phyloP scores from a whole-genome alignment of 37 sponge, comb jelly and placozoan genomes.

The Corticium candelabrum region DNA sequence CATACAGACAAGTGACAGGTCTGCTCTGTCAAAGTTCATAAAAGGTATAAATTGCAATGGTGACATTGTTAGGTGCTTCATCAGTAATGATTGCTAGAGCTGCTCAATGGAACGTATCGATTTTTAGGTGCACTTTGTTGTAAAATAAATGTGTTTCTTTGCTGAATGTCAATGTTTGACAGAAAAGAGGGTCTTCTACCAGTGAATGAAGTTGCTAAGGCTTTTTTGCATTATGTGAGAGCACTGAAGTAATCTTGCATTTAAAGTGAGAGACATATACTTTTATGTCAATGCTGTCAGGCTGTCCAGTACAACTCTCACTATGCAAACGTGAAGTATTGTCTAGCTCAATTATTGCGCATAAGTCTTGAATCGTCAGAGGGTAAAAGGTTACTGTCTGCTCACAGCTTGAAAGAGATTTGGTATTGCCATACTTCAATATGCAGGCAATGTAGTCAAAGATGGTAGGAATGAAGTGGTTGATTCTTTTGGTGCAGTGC shows the following conservation, averaged over 20 bases:
- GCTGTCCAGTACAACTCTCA: constrained; percentile 40
- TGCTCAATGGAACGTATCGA: constrained; percentile 84
- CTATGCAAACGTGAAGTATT: constrained; percentile 57
- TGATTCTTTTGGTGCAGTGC: neutral
- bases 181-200: constrained; percentile 63
- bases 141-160: neutral
- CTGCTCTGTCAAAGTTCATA: neutral
- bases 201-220: constrained; percentile 39
- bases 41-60: neutral
- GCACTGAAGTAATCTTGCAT: neutral
- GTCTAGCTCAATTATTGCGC: constrained; percentile 61
- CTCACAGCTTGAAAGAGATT: too few relatives aligned
- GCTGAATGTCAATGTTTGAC: neutral
- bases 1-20: constrained; percentile 48
- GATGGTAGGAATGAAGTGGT: constrained; percentile 32
- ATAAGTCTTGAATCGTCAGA: constrained; percentile 22
- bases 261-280: too few relatives aligned
- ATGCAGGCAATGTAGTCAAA: constrained; percentile 28
- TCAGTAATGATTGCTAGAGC: constrained; percentile 94
- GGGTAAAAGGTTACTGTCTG: constrained; percentile 29
- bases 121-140: constrained; percentile 70
- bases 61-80: constrained; percentile 27
- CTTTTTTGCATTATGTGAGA: constrained; percentile 40
- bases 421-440: too few relatives aligned
- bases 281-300: constrained; percentile 1